Evolutionary conservation across 1,140 invertebrate genomes (phyloP).

Genomic region (Gerris buenoi): DNA sequence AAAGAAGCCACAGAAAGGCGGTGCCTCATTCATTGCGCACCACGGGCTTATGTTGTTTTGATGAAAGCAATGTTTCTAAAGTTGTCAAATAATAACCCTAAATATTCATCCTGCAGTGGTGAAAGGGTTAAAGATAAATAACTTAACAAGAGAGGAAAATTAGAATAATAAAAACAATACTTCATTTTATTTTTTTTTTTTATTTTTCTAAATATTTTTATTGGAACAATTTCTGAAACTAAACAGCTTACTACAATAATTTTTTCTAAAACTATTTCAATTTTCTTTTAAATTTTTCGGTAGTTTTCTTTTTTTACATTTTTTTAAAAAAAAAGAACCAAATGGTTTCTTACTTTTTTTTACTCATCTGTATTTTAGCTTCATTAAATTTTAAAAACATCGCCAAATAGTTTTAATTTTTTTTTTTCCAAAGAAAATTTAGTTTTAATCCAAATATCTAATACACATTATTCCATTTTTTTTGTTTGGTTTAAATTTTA

Average conservation of each 20-base stretch:
- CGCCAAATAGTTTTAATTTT: not conserved
- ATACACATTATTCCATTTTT: not conserved
- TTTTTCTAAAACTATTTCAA: not conserved
- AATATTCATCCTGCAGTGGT: too few relatives aligned
- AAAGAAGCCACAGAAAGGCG: too few relatives aligned
- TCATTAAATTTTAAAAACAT: not conserved
- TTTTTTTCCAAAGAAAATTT: not conserved
- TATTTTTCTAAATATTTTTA: not conserved
- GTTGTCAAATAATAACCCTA: too few relatives aligned
- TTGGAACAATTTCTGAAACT: not conserved
- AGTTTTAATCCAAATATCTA: not conserved
- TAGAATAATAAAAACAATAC: too few relatives aligned
- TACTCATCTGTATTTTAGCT: too few relatives aligned
- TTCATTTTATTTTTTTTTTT: too few relatives aligned
- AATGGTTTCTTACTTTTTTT: not conserved
- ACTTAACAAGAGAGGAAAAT: too few relatives aligned
- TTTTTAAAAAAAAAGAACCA: not conserved
- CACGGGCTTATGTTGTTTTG: too few relatives aligned
- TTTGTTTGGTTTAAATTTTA: not conserved
- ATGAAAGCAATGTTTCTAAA: too few relatives aligned
- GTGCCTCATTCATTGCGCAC: too few relatives aligned
- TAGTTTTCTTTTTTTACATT: not conserved
- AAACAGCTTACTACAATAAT: not conserved
- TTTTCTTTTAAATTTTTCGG: not conserved
- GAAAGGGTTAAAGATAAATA: too few relatives aligned